Evolutionary conservation across 2,113 vertebrate species (phyloP), one percentile per base, ranked within the genome.

Genomic region (Alexandromys fortis): DNA sequence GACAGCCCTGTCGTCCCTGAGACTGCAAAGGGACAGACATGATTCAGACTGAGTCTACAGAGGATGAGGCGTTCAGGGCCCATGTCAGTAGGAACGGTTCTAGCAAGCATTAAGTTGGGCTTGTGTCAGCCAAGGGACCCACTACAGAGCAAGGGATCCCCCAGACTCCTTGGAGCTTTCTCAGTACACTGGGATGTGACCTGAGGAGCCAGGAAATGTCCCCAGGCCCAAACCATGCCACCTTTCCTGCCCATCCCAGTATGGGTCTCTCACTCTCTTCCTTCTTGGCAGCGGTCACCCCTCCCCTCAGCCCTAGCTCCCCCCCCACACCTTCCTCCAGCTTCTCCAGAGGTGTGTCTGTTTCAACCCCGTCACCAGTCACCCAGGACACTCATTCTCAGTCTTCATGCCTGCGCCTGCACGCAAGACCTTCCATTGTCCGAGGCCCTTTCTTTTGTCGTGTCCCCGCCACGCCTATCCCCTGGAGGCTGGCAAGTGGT

Each of bases 301-400:
- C 19, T 61, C n/a, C 65, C 78, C 24, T 26, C 22, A 67, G 42
- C 12, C 7, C 0, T 14, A 78, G 73, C 13, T 42, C 22, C 0
- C 8, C 47, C 6, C 58, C 85, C 73, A 28, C 61, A 88, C 33
- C n/a, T 16, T 68, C 79, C 63, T 89, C 42, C 7, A 4, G 1
- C 24, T 75, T n/a, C n/a, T 77, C 63, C 75, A 45, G 65, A 76
- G 81, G 92, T 19, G 75, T 92, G 91, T 85, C 89, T 11, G 24
- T 47, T 61, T 63, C 90, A 28, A 26, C 52, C 65, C 58, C 12
- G 17, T 42, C 52, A 42, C 13, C 49, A 65, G 49, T 65, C 79
- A 72, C n/a, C 24, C n/a, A 1, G 16, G 68, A 63, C 14, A 2
- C 6, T 49, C 3, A 8, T 28, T 21, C 35, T 76, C 26, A 3